Evolutionary conservation across 2,888 invertebrate species (phyloP).

Genomic region (Epiperipatus broadwayi): DNA sequence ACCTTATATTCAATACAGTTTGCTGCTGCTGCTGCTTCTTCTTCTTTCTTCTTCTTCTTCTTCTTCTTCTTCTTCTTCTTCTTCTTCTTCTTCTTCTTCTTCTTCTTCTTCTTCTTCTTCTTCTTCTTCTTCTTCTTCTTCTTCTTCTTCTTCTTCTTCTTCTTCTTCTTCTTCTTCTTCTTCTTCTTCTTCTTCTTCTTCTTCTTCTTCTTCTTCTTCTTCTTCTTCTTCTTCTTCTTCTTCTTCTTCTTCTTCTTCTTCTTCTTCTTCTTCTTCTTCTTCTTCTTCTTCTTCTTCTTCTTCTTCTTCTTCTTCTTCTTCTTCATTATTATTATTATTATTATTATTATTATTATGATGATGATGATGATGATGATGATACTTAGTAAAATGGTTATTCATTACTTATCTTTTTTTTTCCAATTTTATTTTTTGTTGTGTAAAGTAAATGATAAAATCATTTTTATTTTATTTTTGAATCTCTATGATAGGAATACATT

Average conservation of each 20-base stretch:
- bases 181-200: neutral
- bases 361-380: too few relatives aligned
- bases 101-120: neutral
- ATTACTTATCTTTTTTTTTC: too few relatives aligned
- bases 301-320: neutral
- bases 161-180: neutral
- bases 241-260: neutral
- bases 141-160: neutral
- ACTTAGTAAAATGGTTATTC: too few relatives aligned
- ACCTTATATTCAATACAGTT: too few relatives aligned
- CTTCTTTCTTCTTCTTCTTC: too few relatives aligned
- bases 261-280: constrained; percentile 3
- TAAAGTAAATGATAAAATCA: too few relatives aligned
- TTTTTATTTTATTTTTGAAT: too few relatives aligned
- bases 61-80: neutral
- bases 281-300: neutral
- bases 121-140: neutral
- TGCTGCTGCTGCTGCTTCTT: too few relatives aligned
- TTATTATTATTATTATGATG: too few relatives aligned
- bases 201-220: neutral
- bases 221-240: neutral
- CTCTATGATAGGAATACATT: too few relatives aligned
- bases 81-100: neutral
- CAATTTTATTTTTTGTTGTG: too few relatives aligned
- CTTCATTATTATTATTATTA: neutral